Conservation (phyloP, 2,113 vertebrate genomes). For the Cyprinus carpio region DNA sequence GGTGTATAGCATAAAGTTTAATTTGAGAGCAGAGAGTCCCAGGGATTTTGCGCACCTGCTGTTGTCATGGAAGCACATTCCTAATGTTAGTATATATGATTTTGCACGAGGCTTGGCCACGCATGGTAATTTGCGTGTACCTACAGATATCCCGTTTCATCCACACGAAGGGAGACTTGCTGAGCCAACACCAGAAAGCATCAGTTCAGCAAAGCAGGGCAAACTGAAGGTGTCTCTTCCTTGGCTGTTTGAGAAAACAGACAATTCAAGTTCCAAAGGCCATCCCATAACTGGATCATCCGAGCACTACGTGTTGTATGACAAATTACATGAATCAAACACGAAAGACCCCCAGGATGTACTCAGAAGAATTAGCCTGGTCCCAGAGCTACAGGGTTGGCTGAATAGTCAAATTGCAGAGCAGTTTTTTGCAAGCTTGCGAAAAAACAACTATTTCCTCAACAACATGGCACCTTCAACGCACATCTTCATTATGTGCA, state of each 20-base stretch:
- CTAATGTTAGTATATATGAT: not conserved
- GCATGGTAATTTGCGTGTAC: slow-evolving; percentile 18
- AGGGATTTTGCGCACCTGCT: not conserved
- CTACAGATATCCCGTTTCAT: not conserved
- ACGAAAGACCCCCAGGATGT: slow-evolving; percentile 47
- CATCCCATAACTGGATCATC: not conserved
- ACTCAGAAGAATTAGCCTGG: slow-evolving; percentile 33
- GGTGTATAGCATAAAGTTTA: not conserved
- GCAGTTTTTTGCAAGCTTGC: slow-evolving; percentile 39
- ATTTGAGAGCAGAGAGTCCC: not conserved
- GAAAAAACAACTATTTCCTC: slow-evolving; percentile 15
- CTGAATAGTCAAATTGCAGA: slow-evolving; percentile 49
- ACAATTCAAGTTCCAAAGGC: not conserved
- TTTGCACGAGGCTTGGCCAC: slow-evolving; percentile 7
- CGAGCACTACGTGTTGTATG: not conserved
- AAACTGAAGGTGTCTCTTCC: slow-evolving; percentile 11
- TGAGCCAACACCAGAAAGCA: not conserved
- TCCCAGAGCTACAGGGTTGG: slow-evolving; percentile 37
- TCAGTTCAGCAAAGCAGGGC: not conserved
- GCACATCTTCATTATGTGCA: slow-evolving; percentile 16
- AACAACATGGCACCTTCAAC: slow-evolving; percentile 4
- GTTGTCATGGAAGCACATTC: not conserved
- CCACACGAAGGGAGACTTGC: slow-evolving; percentile 6
- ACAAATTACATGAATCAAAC: slow-evolving; percentile 42
- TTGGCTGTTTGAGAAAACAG: not conserved